Conservation (phyloP, 23 tunicate species). For the Pegea sp. region DNA sequence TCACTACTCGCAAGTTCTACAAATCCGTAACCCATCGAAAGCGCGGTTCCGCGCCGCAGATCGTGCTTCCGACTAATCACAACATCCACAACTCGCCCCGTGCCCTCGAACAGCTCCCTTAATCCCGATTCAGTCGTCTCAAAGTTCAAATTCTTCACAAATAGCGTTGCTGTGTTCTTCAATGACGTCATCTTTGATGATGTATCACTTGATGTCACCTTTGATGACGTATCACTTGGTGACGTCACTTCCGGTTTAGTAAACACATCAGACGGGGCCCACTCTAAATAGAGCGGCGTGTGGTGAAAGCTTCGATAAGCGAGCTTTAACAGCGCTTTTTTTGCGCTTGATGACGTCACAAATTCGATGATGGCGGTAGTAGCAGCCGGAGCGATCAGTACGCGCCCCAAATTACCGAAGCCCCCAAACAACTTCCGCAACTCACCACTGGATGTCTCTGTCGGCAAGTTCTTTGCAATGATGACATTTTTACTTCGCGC, state of each 20-base stretch:
- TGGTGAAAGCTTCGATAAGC: constrained; percentile 81
- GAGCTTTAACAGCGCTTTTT: constrained; percentile 53
- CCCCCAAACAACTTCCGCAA: constrained; percentile 56
- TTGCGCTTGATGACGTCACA: constrained; percentile 35
- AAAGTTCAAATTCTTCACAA: constrained; percentile 92
- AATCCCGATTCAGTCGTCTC: constrained; percentile 58
- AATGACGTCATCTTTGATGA: no score
- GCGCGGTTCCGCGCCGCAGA: constrained; percentile 11
- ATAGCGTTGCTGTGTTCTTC: no score
- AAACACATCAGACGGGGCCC: constrained; percentile 52
- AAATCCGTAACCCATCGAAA: constrained; percentile 98
- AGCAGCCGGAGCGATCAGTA: constrained; percentile 79
- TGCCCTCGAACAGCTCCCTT: constrained; percentile 26
- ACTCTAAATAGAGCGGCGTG: constrained; percentile 78
- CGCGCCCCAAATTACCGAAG: constrained; percentile 51
- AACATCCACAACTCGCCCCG: constrained; percentile 26
- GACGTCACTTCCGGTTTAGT: background rate
- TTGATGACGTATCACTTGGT: background rate
- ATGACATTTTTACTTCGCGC: constrained; percentile 79
- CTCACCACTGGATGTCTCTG: constrained; percentile 54
- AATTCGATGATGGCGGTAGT: constrained; percentile 82
- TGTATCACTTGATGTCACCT: background rate
- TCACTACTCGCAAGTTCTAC: constrained; percentile 14
- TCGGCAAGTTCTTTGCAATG: constrained; percentile 65
- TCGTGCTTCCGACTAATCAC: constrained; percentile 53